Evolutionary conservation across 2,797 vertebrate species (phyloP).

Genomic region (Halcyon leucocephala): DNA sequence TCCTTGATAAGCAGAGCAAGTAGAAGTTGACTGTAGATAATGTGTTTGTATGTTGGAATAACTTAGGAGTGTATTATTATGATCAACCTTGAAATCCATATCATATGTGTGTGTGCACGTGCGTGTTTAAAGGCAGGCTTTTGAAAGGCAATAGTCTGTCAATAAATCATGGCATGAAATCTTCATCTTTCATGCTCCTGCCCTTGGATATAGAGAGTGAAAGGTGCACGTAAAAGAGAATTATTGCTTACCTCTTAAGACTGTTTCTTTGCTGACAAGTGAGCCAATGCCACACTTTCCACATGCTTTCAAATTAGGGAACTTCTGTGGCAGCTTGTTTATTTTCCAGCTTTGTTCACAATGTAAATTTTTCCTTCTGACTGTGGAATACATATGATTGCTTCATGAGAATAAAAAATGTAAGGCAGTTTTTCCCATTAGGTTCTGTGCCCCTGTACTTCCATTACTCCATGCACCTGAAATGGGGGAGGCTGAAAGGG

Average conservation of each 20-base stretch:
- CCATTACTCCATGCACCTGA: not conserved
- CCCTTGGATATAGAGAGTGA: not conserved
- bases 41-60: not conserved
- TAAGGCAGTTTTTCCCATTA: not conserved
- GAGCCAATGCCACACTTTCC: not conserved
- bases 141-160: not conserved
- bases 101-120: accelerated
- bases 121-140: not conserved
- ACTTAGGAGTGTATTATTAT: not conserved
- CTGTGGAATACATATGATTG: not conserved
- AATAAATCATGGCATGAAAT: not conserved
- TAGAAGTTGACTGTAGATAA: not conserved
- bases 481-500: not conserved
- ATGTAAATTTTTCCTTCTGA: not conserved
- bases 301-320: not conserved
- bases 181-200: not conserved
- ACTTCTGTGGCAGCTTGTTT: not conserved
- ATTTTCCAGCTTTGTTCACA: not conserved
- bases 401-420: not conserved
- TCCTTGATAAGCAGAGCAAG: not conserved
- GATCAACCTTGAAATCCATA: not conserved
- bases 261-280: not conserved
- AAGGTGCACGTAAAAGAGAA: not conserved
- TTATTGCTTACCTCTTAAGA: not conserved
- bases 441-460: not conserved